A percentile compares a stretch with the other conserved stretches of the same genome.
Evolutionary conservation across 2,888 invertebrate genomes (phyloP).

Genomic region (Panorpa germanica): DNA sequence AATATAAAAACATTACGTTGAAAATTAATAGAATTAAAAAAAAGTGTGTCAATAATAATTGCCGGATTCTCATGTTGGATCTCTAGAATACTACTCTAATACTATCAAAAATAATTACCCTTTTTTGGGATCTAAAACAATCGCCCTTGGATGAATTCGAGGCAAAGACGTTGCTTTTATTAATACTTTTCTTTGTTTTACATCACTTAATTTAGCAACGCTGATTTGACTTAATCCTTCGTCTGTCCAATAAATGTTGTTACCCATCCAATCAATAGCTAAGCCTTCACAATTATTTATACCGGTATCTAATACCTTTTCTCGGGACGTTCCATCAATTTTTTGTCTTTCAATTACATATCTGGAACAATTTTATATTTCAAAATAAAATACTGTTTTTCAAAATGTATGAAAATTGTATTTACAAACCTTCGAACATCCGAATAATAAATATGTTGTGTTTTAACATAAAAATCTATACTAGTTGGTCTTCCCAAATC

Average conservation of each 20-base stretch:
- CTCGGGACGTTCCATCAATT: slow-evolving; percentile 35
- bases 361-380: slow-evolving; percentile 17
- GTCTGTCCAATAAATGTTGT: slow-evolving; percentile 73
- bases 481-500: slow-evolving; percentile 43
- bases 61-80: not conserved
- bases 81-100: not conserved
- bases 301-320: slow-evolving; percentile 34
- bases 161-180: slow-evolving; percentile 6
- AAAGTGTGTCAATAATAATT: slow-evolving; percentile 5
- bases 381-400: slow-evolving; percentile 11
- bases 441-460: slow-evolving; percentile 42
- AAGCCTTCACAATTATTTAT: slow-evolving; percentile 50
- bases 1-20: slow-evolving; percentile 5
- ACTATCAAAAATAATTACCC: slow-evolving; percentile 26
- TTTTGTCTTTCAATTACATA: slow-evolving; percentile 43
- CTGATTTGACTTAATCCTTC: slow-evolving; percentile 45
- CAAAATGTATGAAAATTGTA: slow-evolving; percentile 18
- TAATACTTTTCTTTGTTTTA: slow-evolving; percentile 19
- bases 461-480: slow-evolving; percentile 44
- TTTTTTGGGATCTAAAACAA: slow-evolving; percentile 45
- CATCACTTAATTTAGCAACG: slow-evolving; percentile 42
- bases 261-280: slow-evolving; percentile 68
- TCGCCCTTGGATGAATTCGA: slow-evolving; percentile 26
- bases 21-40: slow-evolving; percentile 7
- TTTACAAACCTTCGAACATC: slow-evolving; percentile 19